Base-by-base conservation (phyloP, 2,888 invertebrate genomes). In the Eugnorisma glareosa region DNA sequence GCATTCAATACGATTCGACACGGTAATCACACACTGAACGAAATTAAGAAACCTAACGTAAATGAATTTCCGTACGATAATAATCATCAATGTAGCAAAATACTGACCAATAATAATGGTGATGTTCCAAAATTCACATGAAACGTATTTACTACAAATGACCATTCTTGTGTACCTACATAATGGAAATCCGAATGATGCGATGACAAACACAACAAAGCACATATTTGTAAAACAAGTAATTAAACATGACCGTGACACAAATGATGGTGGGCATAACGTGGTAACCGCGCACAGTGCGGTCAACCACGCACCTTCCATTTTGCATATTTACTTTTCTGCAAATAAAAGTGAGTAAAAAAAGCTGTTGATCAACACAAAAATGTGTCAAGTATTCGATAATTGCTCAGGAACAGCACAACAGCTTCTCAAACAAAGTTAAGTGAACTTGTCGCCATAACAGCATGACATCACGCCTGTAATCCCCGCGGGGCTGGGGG, bases 171-270 rank as follows among this genome's bases (percentile, higher is more conserved):
- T 57, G 28, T 13, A 40, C 63, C 59, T 24, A 67, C 43, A 43
- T 31, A 67, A 85, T 85, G 68, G 64, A 40, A 72, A 75, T 72
- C 40, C 15, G n/a, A 59, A 69, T 82, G 31, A 69, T 35, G 59
- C 40, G 28, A 66, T 75, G 57, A 71, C 83, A 82, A 70, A 75
- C 24, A 67, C 37, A 54, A 73, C 73, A 86, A 70, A 73, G 31
- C 57, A 48, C 45, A 77, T 61, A n/a, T 74, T 78, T 76, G 69
- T 64, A 18, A 63, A 69, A 71, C 59, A 61, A 76, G 64, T 66
- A 43, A 75, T 75, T 69, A 79, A 76, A 88, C 83, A 74, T 73
- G 72, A 54, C 85, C 88, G 51, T 86, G 86, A 68, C 85, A 73
- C 67, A 67, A 70, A 88, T 82, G 78, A 63, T 70, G 73, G 61